Base-by-base conservation (phyloP, 2,888 invertebrate species). In the Bembecia ichneumoniformis region DNA sequence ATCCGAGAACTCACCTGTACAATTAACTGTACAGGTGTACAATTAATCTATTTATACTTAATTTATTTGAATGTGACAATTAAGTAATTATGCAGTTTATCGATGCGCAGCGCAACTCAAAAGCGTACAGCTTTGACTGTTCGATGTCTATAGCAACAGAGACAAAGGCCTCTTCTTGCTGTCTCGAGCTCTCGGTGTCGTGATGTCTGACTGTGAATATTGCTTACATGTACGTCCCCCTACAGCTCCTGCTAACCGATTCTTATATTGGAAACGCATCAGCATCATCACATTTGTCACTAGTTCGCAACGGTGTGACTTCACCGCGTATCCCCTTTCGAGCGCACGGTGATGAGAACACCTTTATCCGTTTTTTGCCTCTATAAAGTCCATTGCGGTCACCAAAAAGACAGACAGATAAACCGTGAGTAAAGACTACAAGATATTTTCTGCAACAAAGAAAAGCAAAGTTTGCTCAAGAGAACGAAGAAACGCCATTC, bases 81-180 rank as follows among this genome's bases (percentile, higher is more conserved):
- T 16, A 44, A 44, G 7, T 28, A 28, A 13, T 40, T 40, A 3
- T 11, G 40, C n/a, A 40, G n/a, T n/a, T 40, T 15, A 16, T 16
- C 16, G 68, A 77, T 82, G 82, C 73, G 82, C 82, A 80, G 71
- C 73, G 79, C 68, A 77, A 77, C 72, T 62, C 59, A 56, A 58
- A 69, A 71, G 77, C 77, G 78, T 74, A 68, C 70, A 71, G 86
- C 86, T 87, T 86, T 87, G 75, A 76, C 75, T 87, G 86, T 87
- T 87, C 71, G 71, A 68, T 86, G 84, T 84, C 76, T 73, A 14
- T 71, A 71, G 75, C 79, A 75, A 75, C 68, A 74, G 72, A 71
- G 71, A 71, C 71, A 71, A n/a, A 66, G 67, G 72, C 75, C 74
- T 77, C 71, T 70, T 65, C 66, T 70, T 63, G 76, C 77, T 74